Percentiles rank a stretch among this genome's conserved stretches.
Evolutionary conservation across 2,888 invertebrate species (phyloP).

Genomic region (Campoplex capitator): DNA sequence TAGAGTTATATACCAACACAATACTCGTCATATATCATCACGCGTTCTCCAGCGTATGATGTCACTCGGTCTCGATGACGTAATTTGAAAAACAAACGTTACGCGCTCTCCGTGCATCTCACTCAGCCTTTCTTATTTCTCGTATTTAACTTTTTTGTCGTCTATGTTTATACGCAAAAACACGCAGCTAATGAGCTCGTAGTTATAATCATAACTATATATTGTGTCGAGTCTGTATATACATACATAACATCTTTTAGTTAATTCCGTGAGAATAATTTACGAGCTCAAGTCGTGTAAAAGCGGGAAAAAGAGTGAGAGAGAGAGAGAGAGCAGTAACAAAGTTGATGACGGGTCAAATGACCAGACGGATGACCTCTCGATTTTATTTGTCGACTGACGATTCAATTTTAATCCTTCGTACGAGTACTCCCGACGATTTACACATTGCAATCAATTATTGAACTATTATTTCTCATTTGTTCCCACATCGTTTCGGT

Average conservation of each 20-base stretch:
- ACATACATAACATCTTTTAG: neutral
- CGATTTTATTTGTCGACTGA: slow-evolving; percentile 39
- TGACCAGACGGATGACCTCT: slow-evolving; percentile 55
- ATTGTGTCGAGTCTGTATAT: neutral
- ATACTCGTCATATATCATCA: neutral
- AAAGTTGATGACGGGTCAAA: slow-evolving; percentile 58
- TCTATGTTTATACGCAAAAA: slow-evolving; percentile 18
- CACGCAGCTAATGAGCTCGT: slow-evolving; percentile 31
- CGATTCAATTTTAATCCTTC: slow-evolving; percentile 58
- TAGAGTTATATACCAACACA: neutral
- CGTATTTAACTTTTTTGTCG: slow-evolving; percentile 29
- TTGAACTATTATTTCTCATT: slow-evolving; percentile 8
- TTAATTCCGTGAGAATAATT: slow-evolving; percentile 20
- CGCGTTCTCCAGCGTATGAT: slow-evolving; percentile 53
- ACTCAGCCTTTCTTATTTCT: slow-evolving; percentile 30
- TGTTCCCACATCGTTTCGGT: neutral
- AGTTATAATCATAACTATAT: neutral
- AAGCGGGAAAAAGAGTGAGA: neutral
- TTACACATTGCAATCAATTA: neutral
- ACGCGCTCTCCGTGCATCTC: slow-evolving; percentile 31
- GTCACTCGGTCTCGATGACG: slow-evolving; percentile 66
- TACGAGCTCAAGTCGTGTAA: slow-evolving; percentile 5
- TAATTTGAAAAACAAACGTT: slow-evolving; percentile 62
- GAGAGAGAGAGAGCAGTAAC: neutral
- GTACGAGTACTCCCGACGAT: neutral